These are phyloP conservation scores for Paratrypauchen microcephalus DNA, from an alignment of 2,797 vertebrate genomes.

Conservation along the genomic window DNA sequence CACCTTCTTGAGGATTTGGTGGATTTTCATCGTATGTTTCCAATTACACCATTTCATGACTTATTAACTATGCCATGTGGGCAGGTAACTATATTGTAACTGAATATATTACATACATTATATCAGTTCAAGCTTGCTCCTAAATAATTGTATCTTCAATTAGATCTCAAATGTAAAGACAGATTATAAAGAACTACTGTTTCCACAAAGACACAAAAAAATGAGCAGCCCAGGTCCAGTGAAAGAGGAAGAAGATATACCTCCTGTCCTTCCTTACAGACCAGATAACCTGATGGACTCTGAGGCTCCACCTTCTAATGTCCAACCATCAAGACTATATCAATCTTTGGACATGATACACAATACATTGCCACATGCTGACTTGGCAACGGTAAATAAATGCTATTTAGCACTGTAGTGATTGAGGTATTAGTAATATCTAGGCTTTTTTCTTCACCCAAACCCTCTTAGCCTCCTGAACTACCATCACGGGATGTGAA, in stretches of 20 bases:
- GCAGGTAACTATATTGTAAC: constrained; percentile 63
- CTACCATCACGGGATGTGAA: constrained; percentile 36
- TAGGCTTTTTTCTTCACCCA: constrained; percentile 41
- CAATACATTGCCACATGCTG: neutral
- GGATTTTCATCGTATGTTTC: constrained; percentile 70
- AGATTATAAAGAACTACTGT: constrained; percentile 65
- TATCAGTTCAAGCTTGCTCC: neutral
- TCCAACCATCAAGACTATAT: constrained; percentile 53
- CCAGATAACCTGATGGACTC: constrained; percentile 20
- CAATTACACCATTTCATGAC: constrained; percentile 72
- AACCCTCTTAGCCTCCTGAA: constrained; percentile 34
- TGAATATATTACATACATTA: neutral
- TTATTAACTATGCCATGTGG: constrained; percentile 77
- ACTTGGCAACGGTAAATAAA: neutral
- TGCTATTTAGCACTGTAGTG: neutral
- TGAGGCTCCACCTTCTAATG: constrained; percentile 4
- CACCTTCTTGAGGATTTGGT: constrained; percentile 79
- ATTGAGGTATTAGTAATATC: neutral
- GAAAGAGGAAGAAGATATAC: constrained; percentile 10
- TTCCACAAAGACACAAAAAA: constrained; percentile 34
- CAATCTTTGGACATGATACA: constrained; percentile 43
- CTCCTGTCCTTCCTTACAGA: constrained; percentile 50
- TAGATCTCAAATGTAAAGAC: constrained; percentile 11
- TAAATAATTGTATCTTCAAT: constrained; percentile 1
- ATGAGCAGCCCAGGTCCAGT: neutral